Percentiles rank a stretch among this genome's conserved stretches.
phyloP scores from a whole-genome alignment of 2,888 invertebrate genomes.

The Amphipyra tragopoginis region DNA sequence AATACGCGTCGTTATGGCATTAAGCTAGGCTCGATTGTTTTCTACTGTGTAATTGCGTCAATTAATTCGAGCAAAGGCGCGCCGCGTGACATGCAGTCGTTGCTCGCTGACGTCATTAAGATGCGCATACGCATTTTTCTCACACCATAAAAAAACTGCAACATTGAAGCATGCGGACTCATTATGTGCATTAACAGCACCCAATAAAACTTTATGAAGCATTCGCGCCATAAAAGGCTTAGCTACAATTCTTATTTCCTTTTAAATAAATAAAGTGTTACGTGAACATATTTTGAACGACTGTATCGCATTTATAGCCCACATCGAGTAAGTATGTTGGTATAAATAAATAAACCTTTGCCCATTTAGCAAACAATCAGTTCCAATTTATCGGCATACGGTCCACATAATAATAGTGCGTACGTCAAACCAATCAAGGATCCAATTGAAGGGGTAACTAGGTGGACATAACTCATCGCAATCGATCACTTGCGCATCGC shows the following conservation, averaged over 20 bases:
- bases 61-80: slow-evolving; percentile 84
- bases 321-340: slow-evolving; percentile 35
- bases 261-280: slow-evolving; percentile 60
- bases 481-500: slow-evolving; percentile 84
- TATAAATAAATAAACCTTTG: slow-evolving; percentile 63
- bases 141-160: slow-evolving; percentile 71
- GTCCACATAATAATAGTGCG: slow-evolving; percentile 81
- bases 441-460: slow-evolving; percentile 89
- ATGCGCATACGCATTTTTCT: slow-evolving; percentile 82
- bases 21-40: slow-evolving; percentile 82
- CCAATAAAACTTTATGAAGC: slow-evolving; percentile 74
- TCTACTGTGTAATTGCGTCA: slow-evolving; percentile 84
- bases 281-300: slow-evolving; percentile 52
- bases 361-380: slow-evolving; percentile 81
- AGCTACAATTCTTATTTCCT: slow-evolving; percentile 66
- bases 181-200: slow-evolving; percentile 72
- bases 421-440: slow-evolving; percentile 88
- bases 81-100: slow-evolving; percentile 76
- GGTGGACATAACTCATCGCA: slow-evolving; percentile 84
- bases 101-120: slow-evolving; percentile 78
- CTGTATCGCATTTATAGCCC: slow-evolving; percentile 44
- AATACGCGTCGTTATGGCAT: slow-evolving; percentile 79
- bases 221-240: slow-evolving; percentile 70
- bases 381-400: slow-evolving; percentile 81
- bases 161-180: slow-evolving; percentile 70